phyloP scores from a whole-genome alignment of 2,113 vertebrate genomes.

The Sinocyclocheilus rhinocerous region DNA sequence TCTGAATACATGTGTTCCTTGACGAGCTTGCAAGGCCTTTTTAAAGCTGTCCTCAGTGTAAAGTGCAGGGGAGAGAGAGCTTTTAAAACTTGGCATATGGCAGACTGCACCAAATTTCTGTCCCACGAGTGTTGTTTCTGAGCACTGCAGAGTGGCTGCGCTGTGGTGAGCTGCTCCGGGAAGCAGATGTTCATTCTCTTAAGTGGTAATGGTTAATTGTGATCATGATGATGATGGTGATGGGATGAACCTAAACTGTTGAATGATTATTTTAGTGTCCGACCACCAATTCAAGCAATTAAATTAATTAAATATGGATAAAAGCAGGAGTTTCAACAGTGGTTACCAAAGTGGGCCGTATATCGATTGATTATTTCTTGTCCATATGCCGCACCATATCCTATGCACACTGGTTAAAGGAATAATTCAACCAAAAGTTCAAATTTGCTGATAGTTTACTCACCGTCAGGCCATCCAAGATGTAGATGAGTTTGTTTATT shows the following conservation, averaged over 20 bases:
- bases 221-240: conserved; percentile 52
- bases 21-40: conserved; percentile 67
- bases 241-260: conserved; percentile 18
- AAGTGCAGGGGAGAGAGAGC: conserved; percentile 58
- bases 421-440: too few relatives aligned
- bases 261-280: background rate
- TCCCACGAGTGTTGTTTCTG: conserved; percentile 45
- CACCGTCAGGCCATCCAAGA: too few relatives aligned
- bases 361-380: too few relatives aligned
- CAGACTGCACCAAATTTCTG: conserved; percentile 42
- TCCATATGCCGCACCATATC: background rate
- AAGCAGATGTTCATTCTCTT: conserved; percentile 69
- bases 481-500: too few relatives aligned
- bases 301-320: background rate
- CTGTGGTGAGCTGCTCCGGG: conserved; percentile 12
- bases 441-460: too few relatives aligned
- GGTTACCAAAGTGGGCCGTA: too few relatives aligned
- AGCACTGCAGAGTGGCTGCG: conserved; percentile 7
- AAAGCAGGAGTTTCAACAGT: too few relatives aligned
- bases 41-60: conserved; percentile 63
- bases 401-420: too few relatives aligned
- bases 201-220: conserved; percentile 63
- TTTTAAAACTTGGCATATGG: conserved; percentile 72
- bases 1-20: conserved; percentile 64
- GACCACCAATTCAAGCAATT: background rate